Percentiles rank a stretch among this genome's conserved stretches.
Evolutionary conservation across 1,140 invertebrate genomes (phyloP).

Genomic region (Procambarus clarkii): DNA sequence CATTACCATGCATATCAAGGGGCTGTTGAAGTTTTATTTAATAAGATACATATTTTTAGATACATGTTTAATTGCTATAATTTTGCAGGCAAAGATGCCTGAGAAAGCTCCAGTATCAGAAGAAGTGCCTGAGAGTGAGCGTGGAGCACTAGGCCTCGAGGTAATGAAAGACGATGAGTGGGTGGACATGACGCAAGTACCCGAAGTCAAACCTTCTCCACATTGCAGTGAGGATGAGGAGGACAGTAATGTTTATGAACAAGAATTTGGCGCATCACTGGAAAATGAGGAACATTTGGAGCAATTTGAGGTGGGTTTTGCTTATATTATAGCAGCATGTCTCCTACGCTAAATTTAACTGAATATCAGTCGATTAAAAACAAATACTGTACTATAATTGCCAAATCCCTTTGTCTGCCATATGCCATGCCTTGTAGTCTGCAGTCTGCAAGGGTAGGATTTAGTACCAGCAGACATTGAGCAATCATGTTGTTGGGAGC

Average conservation of each 20-base stretch:
- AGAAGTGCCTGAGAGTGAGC: conserved; percentile 25
- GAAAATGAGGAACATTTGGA: conserved; percentile 1
- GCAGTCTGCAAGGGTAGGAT: too few relatives aligned
- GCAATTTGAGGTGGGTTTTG: conserved; percentile 4
- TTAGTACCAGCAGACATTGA: too few relatives aligned
- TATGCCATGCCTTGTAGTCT: too few relatives aligned
- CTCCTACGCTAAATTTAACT: too few relatives aligned
- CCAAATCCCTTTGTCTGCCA: too few relatives aligned
- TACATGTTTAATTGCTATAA: not conserved
- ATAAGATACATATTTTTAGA: too few relatives aligned
- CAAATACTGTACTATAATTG: too few relatives aligned
- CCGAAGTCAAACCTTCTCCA: not conserved
- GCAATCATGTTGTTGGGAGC: too few relatives aligned
- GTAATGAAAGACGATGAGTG: conserved; percentile 38
- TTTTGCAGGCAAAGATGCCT: conserved; percentile 7
- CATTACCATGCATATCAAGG: too few relatives aligned
- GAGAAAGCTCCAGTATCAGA: not conserved
- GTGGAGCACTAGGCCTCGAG: conserved; percentile 32
- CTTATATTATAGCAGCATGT: too few relatives aligned
- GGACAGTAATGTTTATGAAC: conserved; percentile 4
- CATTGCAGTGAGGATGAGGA: not conserved
- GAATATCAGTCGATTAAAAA: too few relatives aligned
- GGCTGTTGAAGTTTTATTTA: too few relatives aligned
- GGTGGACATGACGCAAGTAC: conserved; percentile 20
- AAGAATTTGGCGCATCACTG: not conserved